Conservation (phyloP, 2,113 vertebrate species). For the Gymnorhina tibicen region DNA sequence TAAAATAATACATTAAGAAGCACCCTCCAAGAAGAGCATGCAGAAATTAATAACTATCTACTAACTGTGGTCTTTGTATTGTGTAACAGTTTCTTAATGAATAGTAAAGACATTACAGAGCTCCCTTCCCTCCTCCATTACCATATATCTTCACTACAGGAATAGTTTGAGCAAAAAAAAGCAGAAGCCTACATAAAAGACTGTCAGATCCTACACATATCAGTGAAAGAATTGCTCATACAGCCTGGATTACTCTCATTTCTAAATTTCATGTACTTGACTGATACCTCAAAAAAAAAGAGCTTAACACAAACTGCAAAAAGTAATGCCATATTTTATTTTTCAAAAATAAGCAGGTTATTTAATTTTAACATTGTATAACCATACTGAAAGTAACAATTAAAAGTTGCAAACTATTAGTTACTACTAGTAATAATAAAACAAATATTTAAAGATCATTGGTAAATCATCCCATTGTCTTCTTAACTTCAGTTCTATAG, state of each 20-base stretch:
- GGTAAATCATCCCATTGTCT: neutral
- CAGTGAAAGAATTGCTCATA: neutral
- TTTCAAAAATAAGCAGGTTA: neutral
- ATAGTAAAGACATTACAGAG: neutral
- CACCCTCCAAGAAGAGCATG: neutral
- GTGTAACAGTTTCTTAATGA: neutral
- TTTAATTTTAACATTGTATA: neutral
- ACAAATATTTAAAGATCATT: neutral
- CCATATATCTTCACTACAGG: neutral
- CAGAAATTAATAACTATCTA: constrained; percentile 20
- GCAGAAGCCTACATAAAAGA: neutral
- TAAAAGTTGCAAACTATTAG: neutral
- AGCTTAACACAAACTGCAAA: neutral
- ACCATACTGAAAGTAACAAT: neutral
- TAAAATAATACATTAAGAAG: constrained; percentile 38
- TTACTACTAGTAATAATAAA: neutral
- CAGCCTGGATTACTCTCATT: neutral
- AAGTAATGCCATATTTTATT: neutral
- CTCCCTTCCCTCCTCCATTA: neutral
- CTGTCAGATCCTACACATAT: neutral
- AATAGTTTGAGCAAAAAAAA: neutral
- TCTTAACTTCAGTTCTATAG: neutral
- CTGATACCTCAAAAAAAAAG: neutral
- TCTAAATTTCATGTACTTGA: neutral
- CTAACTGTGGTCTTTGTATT: neutral